Conservation (phyloP, 2,888 invertebrate species). For the Tromatobia lineatoria region DNA sequence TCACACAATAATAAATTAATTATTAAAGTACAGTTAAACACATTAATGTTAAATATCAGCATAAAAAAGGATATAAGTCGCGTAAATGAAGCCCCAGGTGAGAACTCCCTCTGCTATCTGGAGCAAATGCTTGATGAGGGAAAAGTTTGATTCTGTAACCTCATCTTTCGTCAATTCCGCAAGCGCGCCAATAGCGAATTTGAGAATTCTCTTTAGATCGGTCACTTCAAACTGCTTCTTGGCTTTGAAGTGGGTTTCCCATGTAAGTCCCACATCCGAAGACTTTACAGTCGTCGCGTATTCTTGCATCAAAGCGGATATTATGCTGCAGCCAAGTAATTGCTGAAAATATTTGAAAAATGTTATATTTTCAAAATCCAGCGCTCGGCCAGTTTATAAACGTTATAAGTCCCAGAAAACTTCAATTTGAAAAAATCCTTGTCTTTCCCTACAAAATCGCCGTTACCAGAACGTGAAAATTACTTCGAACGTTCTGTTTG, state of each 20-base stretch:
- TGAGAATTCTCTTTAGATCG: constrained; percentile 93
- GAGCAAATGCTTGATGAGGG: constrained; percentile 90
- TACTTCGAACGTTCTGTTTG: no score
- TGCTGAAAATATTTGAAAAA: constrained; percentile 86
- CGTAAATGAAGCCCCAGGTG: constrained; percentile 93
- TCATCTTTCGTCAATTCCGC: constrained; percentile 87
- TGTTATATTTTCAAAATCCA: no score
- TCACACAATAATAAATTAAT: no score
- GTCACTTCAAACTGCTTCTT: constrained; percentile 94
- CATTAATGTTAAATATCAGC: no score
- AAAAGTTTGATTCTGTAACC: constrained; percentile 86
- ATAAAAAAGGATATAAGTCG: constrained; percentile 87
- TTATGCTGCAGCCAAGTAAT: constrained; percentile 93
- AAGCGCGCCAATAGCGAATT: constrained; percentile 89
- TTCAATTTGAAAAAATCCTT: no score
- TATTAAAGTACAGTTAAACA: no score
- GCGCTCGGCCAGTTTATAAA: background rate
- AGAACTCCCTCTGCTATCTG: constrained; percentile 92
- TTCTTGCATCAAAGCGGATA: constrained; percentile 94
- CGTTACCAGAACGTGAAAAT: no score
- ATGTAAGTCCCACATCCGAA: constrained; percentile 94
- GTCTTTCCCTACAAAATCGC: no score
- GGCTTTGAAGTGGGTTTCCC: constrained; percentile 94
- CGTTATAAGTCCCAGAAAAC: background rate
- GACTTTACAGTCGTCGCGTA: constrained; percentile 94